Evolutionary conservation across 2,888 invertebrate genomes (phyloP).

Genomic region (Erebia epiphron): DNA sequence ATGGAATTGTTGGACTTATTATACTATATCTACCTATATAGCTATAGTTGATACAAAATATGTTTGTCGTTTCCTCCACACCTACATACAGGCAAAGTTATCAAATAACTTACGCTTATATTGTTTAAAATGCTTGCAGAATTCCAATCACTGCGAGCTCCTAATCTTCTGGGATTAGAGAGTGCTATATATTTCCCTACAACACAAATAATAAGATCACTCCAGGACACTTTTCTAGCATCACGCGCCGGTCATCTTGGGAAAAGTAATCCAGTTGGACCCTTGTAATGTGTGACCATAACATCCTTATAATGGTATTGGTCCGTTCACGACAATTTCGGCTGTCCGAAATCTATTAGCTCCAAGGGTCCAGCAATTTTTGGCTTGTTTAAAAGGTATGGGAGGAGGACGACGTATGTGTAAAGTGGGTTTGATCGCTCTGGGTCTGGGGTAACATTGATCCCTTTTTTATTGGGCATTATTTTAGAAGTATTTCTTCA

Average conservation of each 20-base stretch:
- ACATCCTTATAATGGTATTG: conserved; percentile 50
- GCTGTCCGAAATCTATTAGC: conserved; percentile 30
- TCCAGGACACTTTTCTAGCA: conserved; percentile 20
- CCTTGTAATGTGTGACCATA: conserved; percentile 43
- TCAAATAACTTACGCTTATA: too few species aligned
- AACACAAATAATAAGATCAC: conserved; percentile 18
- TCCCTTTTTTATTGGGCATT: conserved; percentile 12
- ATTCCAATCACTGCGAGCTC: background rate
- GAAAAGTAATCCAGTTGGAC: conserved; percentile 55
- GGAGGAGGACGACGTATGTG: conserved; percentile 13
- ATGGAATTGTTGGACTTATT: too few species aligned
- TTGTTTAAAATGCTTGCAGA: background rate
- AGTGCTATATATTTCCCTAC: background rate
- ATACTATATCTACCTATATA: too few species aligned
- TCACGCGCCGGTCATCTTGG: conserved; percentile 45
- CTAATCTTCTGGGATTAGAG: background rate
- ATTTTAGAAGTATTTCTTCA: background rate
- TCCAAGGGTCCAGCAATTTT: conserved; percentile 22
- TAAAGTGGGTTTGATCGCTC: conserved; percentile 12
- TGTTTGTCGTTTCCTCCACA: too few species aligned
- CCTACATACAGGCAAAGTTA: background rate
- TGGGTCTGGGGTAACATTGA: conserved; percentile 1
- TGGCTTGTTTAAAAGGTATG: conserved; percentile 25
- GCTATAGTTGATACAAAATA: too few species aligned
- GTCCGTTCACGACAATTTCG: conserved; percentile 53